Evolutionary conservation across 2,888 invertebrate genomes (phyloP).

Genomic region (Drosophila quinaria): DNA sequence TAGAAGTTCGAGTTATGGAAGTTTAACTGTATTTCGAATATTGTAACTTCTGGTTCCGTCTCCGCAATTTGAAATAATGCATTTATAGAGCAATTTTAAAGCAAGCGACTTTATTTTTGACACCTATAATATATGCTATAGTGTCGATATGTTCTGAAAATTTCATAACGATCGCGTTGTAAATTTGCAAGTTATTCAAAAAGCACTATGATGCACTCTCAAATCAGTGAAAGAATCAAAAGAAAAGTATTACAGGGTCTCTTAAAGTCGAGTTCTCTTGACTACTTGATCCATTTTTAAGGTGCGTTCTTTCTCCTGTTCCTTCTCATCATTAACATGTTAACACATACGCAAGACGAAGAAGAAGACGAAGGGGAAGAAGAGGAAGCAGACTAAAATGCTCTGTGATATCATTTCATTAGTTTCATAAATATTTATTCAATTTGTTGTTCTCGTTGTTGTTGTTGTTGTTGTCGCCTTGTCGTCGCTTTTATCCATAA

Average conservation of each 20-base stretch:
- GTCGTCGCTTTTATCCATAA: constrained; percentile 70
- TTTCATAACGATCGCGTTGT: not conserved
- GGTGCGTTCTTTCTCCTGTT: constrained; percentile 13
- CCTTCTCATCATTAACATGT: constrained; percentile 17
- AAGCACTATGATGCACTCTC: too few relatives aligned
- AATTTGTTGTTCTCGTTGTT: constrained; percentile 60
- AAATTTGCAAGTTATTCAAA: too few relatives aligned
- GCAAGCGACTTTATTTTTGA: not conserved
- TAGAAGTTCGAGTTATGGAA: too few relatives aligned
- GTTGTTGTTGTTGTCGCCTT: constrained; percentile 41
- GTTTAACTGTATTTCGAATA: too few relatives aligned
- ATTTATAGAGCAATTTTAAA: not conserved
- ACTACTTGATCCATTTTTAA: constrained; percentile 4
- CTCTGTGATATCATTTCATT: constrained; percentile 75
- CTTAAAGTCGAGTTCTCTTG: not conserved
- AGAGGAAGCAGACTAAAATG: not conserved
- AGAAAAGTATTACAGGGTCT: not conserved
- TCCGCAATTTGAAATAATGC: not conserved
- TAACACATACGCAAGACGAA: constrained; percentile 5
- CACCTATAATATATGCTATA: not conserved
- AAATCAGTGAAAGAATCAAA: too few relatives aligned
- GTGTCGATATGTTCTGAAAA: not conserved
- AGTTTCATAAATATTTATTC: constrained; percentile 81
- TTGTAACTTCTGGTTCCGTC: too few relatives aligned
- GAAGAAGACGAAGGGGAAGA: not conserved